phyloP scores from a whole-genome alignment of 2,113 vertebrate species.

The Sisor rabdophorus region DNA sequence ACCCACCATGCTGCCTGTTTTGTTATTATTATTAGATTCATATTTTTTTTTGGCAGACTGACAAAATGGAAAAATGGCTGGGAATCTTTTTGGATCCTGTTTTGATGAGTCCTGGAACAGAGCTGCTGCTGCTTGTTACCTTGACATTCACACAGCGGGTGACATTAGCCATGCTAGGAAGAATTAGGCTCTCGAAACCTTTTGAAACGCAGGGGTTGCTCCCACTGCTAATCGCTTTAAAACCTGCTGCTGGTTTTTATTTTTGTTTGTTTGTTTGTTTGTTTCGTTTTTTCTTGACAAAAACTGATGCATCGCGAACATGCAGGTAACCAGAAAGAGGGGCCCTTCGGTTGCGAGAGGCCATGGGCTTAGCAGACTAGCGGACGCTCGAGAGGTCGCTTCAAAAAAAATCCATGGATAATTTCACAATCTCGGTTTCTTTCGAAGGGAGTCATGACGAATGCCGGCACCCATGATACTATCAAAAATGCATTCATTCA shows the following conservation, averaged over 20 bases:
- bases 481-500: not conserved
- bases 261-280: constrained; percentile 20
- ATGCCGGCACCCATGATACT: not conserved
- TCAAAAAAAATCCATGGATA: not conserved
- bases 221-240: constrained; percentile 39
- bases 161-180: constrained; percentile 44
- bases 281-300: no score
- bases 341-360: constrained; percentile 29
- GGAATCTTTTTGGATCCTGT: constrained; percentile 46
- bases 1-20: no score
- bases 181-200: constrained; percentile 39
- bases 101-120: constrained; percentile 38
- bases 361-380: not conserved
- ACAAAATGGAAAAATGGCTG: constrained; percentile 34
- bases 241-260: constrained; percentile 27
- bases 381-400: constrained; percentile 7
- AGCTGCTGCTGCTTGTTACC: constrained; percentile 32
- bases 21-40: constrained; percentile 44
- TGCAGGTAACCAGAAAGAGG: no score
- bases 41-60: not conserved
- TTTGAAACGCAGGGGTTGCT: constrained; percentile 24
- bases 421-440: not conserved
- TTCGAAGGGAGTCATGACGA: not conserved
- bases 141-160: constrained; percentile 46
- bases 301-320: no score